Evolutionary conservation across 2,888 invertebrate genomes (phyloP).

Genomic region (Mesoligia furuncula): DNA sequence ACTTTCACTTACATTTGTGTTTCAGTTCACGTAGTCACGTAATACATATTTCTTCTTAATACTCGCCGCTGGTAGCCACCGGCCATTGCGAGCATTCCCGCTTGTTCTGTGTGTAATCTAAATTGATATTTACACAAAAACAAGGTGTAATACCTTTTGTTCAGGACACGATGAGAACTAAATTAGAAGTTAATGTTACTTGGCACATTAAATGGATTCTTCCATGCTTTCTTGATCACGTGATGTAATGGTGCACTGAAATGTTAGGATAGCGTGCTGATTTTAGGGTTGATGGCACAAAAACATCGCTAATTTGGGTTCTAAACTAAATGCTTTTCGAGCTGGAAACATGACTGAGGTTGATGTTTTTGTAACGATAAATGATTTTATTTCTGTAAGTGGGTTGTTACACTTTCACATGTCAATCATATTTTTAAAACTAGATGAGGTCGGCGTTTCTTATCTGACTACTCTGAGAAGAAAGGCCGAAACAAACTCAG

Average conservation of each 20-base stretch:
- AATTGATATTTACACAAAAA: slow-evolving; percentile 76
- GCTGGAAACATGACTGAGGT: background rate
- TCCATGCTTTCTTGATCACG: slow-evolving; percentile 46
- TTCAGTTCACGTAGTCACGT: slow-evolving; percentile 76
- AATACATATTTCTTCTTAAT: slow-evolving; percentile 81
- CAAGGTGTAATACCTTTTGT: slow-evolving; percentile 63
- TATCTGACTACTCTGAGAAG: background rate
- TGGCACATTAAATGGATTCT: slow-evolving; percentile 43
- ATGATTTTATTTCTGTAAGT: background rate
- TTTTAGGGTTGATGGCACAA: slow-evolving; percentile 31
- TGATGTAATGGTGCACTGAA: slow-evolving; percentile 45
- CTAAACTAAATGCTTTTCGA: slow-evolving; percentile 34
- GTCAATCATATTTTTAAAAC: background rate
- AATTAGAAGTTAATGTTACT: slow-evolving; percentile 54
- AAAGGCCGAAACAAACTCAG: background rate
- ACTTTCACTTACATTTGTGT: slow-evolving; percentile 73
- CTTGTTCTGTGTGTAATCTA: slow-evolving; percentile 70
- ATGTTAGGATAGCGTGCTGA: slow-evolving; percentile 49
- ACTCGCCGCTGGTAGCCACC: slow-evolving; percentile 69
- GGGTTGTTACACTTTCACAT: background rate
- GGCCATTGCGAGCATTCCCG: slow-evolving; percentile 71
- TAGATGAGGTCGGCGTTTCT: background rate
- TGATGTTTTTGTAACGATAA: background rate
- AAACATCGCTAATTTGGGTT: slow-evolving; percentile 25
- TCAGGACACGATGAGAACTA: slow-evolving; percentile 51